Percentiles rank a stretch among this genome's conserved stretches.
These are phyloP conservation scores for Simalia tracyae DNA, from an alignment of 2,797 vertebrate genomes.

Conservation along the genomic window DNA sequence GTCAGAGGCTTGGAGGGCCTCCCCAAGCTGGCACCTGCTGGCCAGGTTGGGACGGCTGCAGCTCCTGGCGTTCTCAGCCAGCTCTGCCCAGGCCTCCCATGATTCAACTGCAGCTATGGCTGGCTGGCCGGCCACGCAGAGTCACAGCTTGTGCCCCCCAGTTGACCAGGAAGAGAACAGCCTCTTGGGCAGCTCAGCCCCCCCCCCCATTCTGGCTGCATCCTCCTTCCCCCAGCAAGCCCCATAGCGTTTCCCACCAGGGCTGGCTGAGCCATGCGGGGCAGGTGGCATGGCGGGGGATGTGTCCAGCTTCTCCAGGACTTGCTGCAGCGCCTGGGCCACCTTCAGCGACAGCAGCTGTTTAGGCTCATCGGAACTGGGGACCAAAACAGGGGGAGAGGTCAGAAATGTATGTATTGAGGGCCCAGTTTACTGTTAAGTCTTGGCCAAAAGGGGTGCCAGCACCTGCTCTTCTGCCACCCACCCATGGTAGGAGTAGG, in stretches of 20 bases:
- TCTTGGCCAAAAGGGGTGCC: neutral
- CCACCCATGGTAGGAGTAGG: neutral
- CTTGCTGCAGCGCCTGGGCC: conserved; percentile 81
- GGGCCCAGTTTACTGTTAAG: neutral
- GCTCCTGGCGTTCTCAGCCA: too few species aligned
- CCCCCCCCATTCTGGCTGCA: neutral
- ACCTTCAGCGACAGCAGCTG: conserved; percentile 81
- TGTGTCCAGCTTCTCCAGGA: conserved; percentile 81
- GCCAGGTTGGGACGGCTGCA: neutral
- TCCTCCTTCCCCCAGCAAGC: neutral
- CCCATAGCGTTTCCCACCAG: neutral
- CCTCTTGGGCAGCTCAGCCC: neutral
- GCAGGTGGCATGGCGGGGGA: conserved; percentile 59
- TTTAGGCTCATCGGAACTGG: conserved; percentile 81
- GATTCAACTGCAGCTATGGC: too few species aligned
- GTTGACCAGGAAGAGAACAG: neutral
- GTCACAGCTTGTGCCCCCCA: neutral
- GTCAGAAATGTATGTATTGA: neutral
- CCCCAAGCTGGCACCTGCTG: neutral
- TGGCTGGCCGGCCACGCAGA: neutral
- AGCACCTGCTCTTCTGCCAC: neutral
- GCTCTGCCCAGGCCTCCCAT: neutral
- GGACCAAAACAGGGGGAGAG: neutral
- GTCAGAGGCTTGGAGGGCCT: neutral
- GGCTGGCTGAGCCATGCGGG: conserved; percentile 62